Percentiles rank a stretch among this genome's conserved stretches.
Evolutionary conservation across 35 echinoderm and acorn worm genomes (phyloP).

Genomic region (Apostichopus japonicus): DNA sequence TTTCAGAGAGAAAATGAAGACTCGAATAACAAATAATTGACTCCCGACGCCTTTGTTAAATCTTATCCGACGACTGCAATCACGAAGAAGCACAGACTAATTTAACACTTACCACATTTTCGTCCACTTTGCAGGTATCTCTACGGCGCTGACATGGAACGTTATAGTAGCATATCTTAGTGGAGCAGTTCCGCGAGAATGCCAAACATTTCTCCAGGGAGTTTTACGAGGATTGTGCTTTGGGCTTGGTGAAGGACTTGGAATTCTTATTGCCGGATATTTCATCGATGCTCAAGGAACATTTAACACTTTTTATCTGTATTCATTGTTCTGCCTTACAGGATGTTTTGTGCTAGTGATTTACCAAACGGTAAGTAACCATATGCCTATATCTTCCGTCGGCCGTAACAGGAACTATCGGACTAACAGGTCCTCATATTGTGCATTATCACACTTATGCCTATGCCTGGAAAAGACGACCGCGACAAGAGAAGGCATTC

Average conservation of each 20-base stretch:
- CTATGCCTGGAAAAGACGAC: too few relatives aligned
- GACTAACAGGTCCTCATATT: too few relatives aligned
- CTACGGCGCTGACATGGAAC: slow-evolving; percentile 85
- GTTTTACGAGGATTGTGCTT: slow-evolving; percentile 71
- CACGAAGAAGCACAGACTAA: too few relatives aligned
- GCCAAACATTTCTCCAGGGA: slow-evolving; percentile 74
- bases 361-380: slow-evolving; percentile 60
- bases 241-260: slow-evolving; percentile 73
- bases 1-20: too few relatives aligned
- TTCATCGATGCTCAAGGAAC: slow-evolving; percentile 60
- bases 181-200: slow-evolving; percentile 67
- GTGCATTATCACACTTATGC: too few relatives aligned
- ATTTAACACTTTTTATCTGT: slow-evolving; percentile 67
- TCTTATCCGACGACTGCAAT: too few relatives aligned
- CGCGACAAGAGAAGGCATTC: too few relatives aligned
- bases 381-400: too few relatives aligned
- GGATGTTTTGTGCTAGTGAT: slow-evolving; percentile 60
- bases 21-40: too few relatives aligned
- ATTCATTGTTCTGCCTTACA: slow-evolving; percentile 49
- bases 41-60: too few relatives aligned
- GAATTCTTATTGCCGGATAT: slow-evolving; percentile 65
- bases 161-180: slow-evolving; percentile 69
- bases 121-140: slow-evolving; percentile 62
- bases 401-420: too few relatives aligned
- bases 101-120: too few relatives aligned